A percentile compares a stretch with the other conserved stretches of the same genome.
phyloP scores from a whole-genome alignment of 2,113 vertebrate species.

The Poeciliopsis prolifica region DNA sequence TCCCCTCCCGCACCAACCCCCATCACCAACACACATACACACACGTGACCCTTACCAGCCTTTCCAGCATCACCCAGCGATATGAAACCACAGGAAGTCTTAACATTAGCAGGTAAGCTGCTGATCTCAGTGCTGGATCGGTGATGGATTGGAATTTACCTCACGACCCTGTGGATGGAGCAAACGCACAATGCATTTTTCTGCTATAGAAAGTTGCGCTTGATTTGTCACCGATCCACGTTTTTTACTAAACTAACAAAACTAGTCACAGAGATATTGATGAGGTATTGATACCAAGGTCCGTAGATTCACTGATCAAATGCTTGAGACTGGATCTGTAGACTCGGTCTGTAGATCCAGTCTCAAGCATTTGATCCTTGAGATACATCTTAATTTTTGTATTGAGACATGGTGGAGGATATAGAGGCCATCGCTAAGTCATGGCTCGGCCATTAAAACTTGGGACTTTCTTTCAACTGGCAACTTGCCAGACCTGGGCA shows the following conservation, averaged over 20 bases:
- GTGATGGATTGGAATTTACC: background rate
- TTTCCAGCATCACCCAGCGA: slow-evolving; percentile 32
- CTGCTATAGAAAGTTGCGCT: background rate
- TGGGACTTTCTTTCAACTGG: too few species aligned
- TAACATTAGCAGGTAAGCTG: background rate
- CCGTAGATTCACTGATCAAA: too few species aligned
- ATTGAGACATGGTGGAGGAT: too few species aligned
- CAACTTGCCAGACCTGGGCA: too few species aligned
- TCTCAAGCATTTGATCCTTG: too few species aligned
- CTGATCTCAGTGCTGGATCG: too few species aligned
- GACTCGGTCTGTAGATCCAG: too few species aligned
- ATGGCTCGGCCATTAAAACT: too few species aligned
- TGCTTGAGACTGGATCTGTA: too few species aligned
- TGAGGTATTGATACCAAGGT: too few species aligned
- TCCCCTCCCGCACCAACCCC: slow-evolving; percentile 11
- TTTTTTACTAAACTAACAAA: background rate
- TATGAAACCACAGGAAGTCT: background rate
- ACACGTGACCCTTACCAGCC: slow-evolving; percentile 33
- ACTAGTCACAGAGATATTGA: background rate
- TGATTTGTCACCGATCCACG: background rate
- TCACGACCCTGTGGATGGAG: background rate
- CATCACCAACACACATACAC: slow-evolving; percentile 6
- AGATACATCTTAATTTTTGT: too few species aligned
- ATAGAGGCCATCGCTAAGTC: too few species aligned
- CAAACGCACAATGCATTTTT: background rate